Evolutionary conservation across 2,113 vertebrate species (phyloP), one percentile per base, ranked within the genome.

Genomic region (Edolisoma coerulescens): DNA sequence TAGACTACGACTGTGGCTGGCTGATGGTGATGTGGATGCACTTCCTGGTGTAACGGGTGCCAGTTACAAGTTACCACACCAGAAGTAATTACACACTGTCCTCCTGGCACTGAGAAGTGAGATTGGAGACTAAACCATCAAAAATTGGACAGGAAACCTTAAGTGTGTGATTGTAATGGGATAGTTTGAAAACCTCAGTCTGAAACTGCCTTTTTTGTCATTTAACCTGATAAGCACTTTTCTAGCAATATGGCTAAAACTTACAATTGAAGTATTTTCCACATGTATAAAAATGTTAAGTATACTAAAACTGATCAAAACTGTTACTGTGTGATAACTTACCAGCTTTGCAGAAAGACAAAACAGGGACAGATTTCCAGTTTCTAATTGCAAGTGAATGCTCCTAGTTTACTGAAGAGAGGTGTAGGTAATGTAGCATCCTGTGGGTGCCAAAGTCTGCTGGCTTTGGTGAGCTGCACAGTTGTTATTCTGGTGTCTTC

Each of bases 391-490:
- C 94, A 97, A 97, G 92, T 94, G 92, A 96, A 89, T 97, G 84
- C 95, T 97, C 96, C 96, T 96, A 81, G 94, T 95, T 97, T 84
- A 50, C 80, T 84, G 87, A 86, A 96, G 79, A 69, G 84, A 80
- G 80, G 81, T 93, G 71, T 87, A 87, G 85, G 77, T 90, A 84
- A 94, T 91, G 88, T 96, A 95, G 93, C 94, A 84, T 96, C 97
- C 82, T 91, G 92, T 94, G 93, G 95, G 97, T 97, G 97, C 97
- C 98, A 96, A 97, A 97, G 98, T 92, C 97, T 89, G 57, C 80
- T 90, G 95, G 67, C 97, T 97, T 97, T 97, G 97, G 97, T 95
- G 95, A 97, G 96, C 97, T 98, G 88, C 97, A 95, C 95, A 93
- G 85, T 97, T 96, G 87, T 97, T 97, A 69, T 87, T 97, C 96